phyloP scores from a whole-genome alignment of 2,888 invertebrate genomes.

The Cactoblastis cactorum region DNA sequence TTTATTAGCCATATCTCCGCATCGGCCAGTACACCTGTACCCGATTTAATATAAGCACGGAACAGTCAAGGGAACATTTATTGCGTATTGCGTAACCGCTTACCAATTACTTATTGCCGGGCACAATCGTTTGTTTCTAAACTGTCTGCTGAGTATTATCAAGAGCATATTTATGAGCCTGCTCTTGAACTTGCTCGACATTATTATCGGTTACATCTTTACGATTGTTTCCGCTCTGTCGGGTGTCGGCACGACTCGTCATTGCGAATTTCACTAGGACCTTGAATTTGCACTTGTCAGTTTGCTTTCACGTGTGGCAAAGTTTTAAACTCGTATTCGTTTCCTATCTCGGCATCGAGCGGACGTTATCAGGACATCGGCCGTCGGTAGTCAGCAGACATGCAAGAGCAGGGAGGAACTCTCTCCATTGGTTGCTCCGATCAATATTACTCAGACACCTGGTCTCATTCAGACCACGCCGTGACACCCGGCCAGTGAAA shows the following conservation, averaged over 20 bases:
- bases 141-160: slow-evolving; percentile 40
- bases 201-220: slow-evolving; percentile 41
- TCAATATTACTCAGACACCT: slow-evolving; percentile 51
- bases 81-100: slow-evolving; percentile 48
- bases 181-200: slow-evolving; percentile 62
- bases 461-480: slow-evolving; percentile 28
- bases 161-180: slow-evolving; percentile 44
- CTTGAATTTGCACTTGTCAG: slow-evolving; percentile 57
- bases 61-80: slow-evolving; percentile 47
- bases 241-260: slow-evolving; percentile 31
- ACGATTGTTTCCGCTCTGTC: slow-evolving; percentile 44
- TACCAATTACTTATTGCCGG: slow-evolving; percentile 47
- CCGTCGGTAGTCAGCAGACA: slow-evolving; percentile 38
- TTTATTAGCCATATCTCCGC: slow-evolving; percentile 63
- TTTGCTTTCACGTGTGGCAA: slow-evolving; percentile 58
- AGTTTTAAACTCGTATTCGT: slow-evolving; percentile 47
- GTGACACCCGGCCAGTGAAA: slow-evolving; percentile 51
- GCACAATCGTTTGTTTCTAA: slow-evolving; percentile 44
- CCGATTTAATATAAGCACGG: slow-evolving; percentile 45
- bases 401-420: slow-evolving; percentile 45
- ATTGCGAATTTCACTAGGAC: slow-evolving; percentile 39
- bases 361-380: slow-evolving; percentile 60
- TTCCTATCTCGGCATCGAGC: slow-evolving; percentile 32
- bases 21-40: slow-evolving; percentile 57
- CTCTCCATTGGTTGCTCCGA: slow-evolving; percentile 55